Base-by-base conservation (phyloP, 2,797 vertebrate genomes). In the Xenentodon cancila region DNA sequence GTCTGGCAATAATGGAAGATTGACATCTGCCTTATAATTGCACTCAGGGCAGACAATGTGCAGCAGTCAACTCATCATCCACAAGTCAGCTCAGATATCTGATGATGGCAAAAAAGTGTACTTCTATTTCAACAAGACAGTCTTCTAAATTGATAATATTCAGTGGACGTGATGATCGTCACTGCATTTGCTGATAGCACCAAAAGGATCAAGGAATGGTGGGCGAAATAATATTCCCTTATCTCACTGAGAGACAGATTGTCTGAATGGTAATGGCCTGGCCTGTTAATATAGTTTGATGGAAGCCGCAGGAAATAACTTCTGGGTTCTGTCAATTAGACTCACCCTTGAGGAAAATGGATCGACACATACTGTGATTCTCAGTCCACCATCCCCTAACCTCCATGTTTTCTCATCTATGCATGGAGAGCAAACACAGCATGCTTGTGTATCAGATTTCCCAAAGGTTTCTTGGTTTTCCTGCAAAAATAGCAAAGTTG, bases 91-190 rank as follows among this genome's bases (percentile, higher is more conserved):
- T 69, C 40, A 48, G 59, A 76, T 75, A 73, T 72, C 44, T 73
- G 59, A 65, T 48, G 43, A 34, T 1, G 0, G 17, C 37, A 61
- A 73, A 48, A 71, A 80, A 69, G 5, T 56, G 57, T 50, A 59
- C 67, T 53, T 81, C 56, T 40, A 16, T 60, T 75, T 47, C 56
- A 53, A 59, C 59, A 71, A 47, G 71, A 69, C 65, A 57, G 59
- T 68, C 58, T 60, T 66, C 65, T 37, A 79, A 81, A 81, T 84
- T 80, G 86, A 87, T 84, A 85, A 82, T 81, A 87, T 87, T 86
- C 73, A 88, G 82, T 79, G 79, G 75, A 84, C 73, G 58, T 47
- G 53, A 47, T 80, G 82, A 76, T 65, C 69, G 68, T 67, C 77
- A 76, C 80, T 88, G 82, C 79, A 71, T 83, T 85, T 71, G 34